Evolutionary conservation across 1,140 invertebrate species (phyloP).

Genomic region (Drosophila hydei): DNA sequence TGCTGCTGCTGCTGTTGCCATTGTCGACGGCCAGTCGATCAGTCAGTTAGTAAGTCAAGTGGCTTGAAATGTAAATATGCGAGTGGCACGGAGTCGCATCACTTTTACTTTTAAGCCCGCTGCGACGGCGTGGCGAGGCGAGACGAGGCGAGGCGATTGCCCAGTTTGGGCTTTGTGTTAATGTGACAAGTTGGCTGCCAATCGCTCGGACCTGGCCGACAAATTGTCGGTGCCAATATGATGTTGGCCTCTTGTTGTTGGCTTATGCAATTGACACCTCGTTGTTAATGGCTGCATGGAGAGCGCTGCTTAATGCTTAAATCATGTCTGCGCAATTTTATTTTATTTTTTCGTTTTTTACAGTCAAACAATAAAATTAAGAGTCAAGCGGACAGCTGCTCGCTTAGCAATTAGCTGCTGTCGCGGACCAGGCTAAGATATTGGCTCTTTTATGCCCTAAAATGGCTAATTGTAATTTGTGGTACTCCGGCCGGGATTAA

Average conservation of each 20-base stretch:
- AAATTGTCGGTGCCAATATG: conserved; percentile 24
- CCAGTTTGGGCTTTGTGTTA: conserved; percentile 70
- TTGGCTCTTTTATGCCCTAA: conserved; percentile 25
- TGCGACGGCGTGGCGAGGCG: too few species aligned
- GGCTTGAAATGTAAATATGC: conserved; percentile 73
- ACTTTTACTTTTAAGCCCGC: conserved; percentile 72
- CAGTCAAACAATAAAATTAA: conserved; percentile 40
- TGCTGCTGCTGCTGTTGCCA: conserved; percentile 15
- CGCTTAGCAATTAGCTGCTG: conserved; percentile 20
- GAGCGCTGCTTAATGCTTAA: conserved; percentile 58
- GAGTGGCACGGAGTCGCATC: conserved; percentile 41
- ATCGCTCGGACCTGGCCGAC: conserved; percentile 27
- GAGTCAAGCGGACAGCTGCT: conserved; percentile 15
- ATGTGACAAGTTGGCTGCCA: conserved; percentile 69
- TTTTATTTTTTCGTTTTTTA: not conserved
- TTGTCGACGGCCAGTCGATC: conserved; percentile 62
- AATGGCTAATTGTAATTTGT: conserved; percentile 61
- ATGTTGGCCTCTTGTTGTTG: conserved; percentile 34
- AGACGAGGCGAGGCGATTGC: too few species aligned
- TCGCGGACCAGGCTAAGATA: conserved; percentile 4
- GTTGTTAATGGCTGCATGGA: conserved; percentile 66
- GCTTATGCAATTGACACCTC: conserved; percentile 73
- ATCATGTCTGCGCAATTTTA: conserved; percentile 54
- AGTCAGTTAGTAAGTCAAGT: conserved; percentile 77
- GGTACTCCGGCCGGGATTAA: conserved; percentile 5